Percentiles rank a stretch among this genome's conserved stretches.
These are phyloP conservation scores for Agonopterix heracliana DNA, from an alignment of 2,888 invertebrate species.

Conservation along the genomic window DNA sequence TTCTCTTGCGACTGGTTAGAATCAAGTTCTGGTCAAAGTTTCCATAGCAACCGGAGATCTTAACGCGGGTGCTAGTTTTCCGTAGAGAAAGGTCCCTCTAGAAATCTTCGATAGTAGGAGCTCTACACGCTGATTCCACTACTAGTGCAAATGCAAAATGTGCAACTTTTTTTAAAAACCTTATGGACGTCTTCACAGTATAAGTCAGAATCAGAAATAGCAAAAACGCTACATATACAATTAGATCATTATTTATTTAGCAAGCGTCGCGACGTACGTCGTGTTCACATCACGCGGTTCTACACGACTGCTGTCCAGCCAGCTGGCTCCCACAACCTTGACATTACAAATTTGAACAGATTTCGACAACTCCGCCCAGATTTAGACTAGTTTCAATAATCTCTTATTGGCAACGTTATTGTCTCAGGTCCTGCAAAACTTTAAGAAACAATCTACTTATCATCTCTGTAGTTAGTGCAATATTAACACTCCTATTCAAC, in stretches of 20 bases:
- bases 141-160: too few species aligned
- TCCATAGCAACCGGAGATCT: conserved; percentile 36
- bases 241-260: conserved; percentile 75
- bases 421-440: too few species aligned
- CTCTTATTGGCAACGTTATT: too few species aligned
- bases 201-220: conserved; percentile 60
- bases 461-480: too few species aligned
- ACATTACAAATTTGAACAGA: conserved; percentile 29
- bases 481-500: not conserved
- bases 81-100: conserved; percentile 55
- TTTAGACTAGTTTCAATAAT: too few species aligned
- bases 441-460: too few species aligned
- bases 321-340: conserved; percentile 50
- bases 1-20: conserved; percentile 20
- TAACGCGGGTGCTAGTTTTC: conserved; percentile 32
- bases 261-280: conserved; percentile 47
- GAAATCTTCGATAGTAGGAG: conserved; percentile 56
- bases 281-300: conserved; percentile 44
- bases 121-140: not conserved
- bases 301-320: conserved; percentile 41
- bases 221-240: conserved; percentile 49
- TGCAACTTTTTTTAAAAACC: too few species aligned
- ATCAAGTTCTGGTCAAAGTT: conserved; percentile 29
- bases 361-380: not conserved
- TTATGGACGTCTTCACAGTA: conserved; percentile 7